Evolutionary conservation across 2,113 vertebrate genomes (phyloP), one percentile per base, ranked within the genome.

Genomic region (Apodemus speciosus): DNA sequence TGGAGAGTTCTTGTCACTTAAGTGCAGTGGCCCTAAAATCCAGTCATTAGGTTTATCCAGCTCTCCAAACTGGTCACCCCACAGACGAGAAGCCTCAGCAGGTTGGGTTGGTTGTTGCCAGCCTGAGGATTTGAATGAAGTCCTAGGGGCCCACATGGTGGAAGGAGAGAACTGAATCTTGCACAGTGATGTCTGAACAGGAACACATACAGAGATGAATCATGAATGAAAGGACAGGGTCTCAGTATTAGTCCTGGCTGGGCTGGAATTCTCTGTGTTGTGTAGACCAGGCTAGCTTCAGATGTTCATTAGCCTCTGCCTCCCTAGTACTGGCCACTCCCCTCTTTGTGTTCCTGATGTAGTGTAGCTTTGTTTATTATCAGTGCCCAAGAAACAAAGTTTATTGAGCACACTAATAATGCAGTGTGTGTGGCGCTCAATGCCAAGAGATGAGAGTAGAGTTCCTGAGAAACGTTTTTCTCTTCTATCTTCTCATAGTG

Each of bases 1-100:
- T 93, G 85, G 83, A 72, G 86, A 83, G 73, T 91, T 93, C 66
- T 89, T 49, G 38, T n/a, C 81, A 43, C 38, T 69, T n/a, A 35
- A 90, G 38, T 30, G 64, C 68, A 68, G 1, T 73, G 64, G 23
- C 73, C 81, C 62, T 80, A 56, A 89, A 89, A 62, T 89, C 23
- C 23, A 83, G 30, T 84, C 89, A 58, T 87, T 38, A 9, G 68
- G 18, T 87, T 40, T 96, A 89, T 79, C 49, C 40, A 66, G 69
- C 16, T 32, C 32, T 89, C 40, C 27, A 51, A 80, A n/a, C 35
- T 62, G 56, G 68, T 89, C 75, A 68, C 40, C 38, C 81, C 2
- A 9, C 49, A 77, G 30, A 20, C 9, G 2, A 30, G 25, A 79
- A 35, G 32, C 32, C 76, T 81, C 53, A 60, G n/a, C 35, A 2